Percentiles rank a stretch among this genome's conserved stretches.
phyloP scores from a whole-genome alignment of 2,113 vertebrate species.

The Gnathonemus echidnorhynchus region DNA sequence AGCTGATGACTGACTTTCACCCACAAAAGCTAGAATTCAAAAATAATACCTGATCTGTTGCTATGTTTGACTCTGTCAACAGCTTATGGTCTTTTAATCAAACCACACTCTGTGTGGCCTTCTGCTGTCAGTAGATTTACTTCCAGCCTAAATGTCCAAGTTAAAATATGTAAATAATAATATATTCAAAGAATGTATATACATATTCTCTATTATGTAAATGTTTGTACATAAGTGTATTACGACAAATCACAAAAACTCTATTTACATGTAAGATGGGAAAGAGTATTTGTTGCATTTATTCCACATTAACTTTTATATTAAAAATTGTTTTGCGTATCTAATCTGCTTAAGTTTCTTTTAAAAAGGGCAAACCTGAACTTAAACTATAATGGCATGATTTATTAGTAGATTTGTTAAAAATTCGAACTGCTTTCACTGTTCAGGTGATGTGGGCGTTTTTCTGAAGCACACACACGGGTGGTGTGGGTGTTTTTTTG shows the following conservation, averaged over 20 bases:
- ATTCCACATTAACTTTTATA: slow-evolving; percentile 51
- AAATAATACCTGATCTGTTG: not conserved
- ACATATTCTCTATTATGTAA: slow-evolving; percentile 70
- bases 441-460: not conserved
- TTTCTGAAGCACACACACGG: too few relatives aligned
- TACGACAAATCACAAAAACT: not conserved
- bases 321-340: slow-evolving; percentile 26
- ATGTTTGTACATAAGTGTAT: slow-evolving; percentile 71
- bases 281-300: slow-evolving; percentile 37
- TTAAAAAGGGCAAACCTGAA: not conserved
- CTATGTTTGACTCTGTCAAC: not conserved
- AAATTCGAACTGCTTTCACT: not conserved
- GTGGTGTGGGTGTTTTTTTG: too few relatives aligned
- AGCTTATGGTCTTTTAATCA: not conserved
- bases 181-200: slow-evolving; percentile 75
- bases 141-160: slow-evolving; percentile 44
- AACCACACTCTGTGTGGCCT: not conserved
- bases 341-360: not conserved
- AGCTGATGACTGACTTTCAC: not conserved
- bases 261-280: slow-evolving; percentile 50
- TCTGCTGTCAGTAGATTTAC: slow-evolving; percentile 53
- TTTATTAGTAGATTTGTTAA: too few relatives aligned
- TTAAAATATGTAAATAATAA: slow-evolving; percentile 69
- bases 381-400: not conserved
- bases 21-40: not conserved